Evolutionary conservation across 2,888 invertebrate species (phyloP), one percentile per base, ranked within the genome.

Genomic region (Sicus ferrugineus): DNA sequence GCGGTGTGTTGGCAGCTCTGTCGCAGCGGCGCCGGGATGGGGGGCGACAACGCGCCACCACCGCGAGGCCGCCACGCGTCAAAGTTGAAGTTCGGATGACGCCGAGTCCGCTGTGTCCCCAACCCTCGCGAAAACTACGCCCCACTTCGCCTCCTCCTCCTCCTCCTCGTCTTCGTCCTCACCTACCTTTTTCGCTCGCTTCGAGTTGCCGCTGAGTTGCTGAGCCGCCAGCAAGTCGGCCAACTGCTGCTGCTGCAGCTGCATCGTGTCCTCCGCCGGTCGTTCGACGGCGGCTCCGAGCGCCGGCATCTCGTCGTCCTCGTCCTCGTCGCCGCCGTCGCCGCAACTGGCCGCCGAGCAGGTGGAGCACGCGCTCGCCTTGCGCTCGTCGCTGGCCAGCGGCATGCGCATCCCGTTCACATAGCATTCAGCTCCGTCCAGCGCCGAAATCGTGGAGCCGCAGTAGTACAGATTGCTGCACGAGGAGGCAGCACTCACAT

Each of bases 341-440:
- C 91, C 91, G 42, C 74, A 75, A 82, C 93, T 92, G 58, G 90
- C 87, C 58, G 91, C 87, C 62, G 91, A 92, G 78, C 91, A 92
- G 2, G 91, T 91, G 7, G 92, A 92, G 80, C 93, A 93, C 72
- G 91, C 91, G 1, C 93, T 93, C 68, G 87, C 86, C 79, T 91
- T 91, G 67, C 91, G 85, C 50, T 89, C 89, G 30, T 42, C 38
- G n/a, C n/a, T n/a, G 1, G 56, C 21, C 68, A 83, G 74, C 0
- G 91, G 89, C 16, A 90, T 89, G 74, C 89, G 85, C 0, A 88
- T 86, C 63, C 89, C 84, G 62, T 83, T 83, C 16, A 83, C 78
- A 74, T 86, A 87, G 67, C 83, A 83, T 66, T 88, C 88, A 61
- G 86, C 84, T 34, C 83, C 84, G 71, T 88, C 89, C 70, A 89